phyloP scores from a whole-genome alignment of 2,797 vertebrate species.

The Coccyzus lansbergi region DNA sequence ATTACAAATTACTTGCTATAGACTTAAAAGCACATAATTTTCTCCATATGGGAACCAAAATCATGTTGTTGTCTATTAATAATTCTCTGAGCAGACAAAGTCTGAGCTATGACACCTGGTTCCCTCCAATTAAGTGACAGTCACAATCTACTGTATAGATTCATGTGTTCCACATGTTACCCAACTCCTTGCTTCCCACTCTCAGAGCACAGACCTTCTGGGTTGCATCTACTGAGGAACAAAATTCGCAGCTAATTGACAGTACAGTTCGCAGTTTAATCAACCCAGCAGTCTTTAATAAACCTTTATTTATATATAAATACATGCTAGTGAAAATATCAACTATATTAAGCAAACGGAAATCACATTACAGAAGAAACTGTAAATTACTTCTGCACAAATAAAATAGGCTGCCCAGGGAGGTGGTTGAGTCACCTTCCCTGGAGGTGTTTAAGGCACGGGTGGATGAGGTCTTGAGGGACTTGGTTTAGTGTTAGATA shows the following conservation, averaged over 20 bases:
- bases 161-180: not conserved
- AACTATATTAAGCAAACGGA: constrained; percentile 41
- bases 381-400: not conserved
- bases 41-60: not conserved
- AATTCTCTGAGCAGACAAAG: not conserved
- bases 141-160: not conserved
- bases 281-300: not conserved
- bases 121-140: not conserved
- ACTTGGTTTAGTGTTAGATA: no score
- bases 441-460: no score
- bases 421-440: no score
- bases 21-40: not conserved
- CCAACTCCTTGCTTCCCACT: not conserved
- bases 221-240: not conserved
- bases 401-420: no score
- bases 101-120: not conserved
- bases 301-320: constrained; percentile 38
- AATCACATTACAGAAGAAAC: constrained; percentile 55
- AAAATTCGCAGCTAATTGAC: not conserved
- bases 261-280: not conserved
- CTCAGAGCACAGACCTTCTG: not conserved
- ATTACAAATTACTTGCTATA: not conserved
- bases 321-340: not conserved
- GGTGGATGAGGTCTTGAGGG: no score
- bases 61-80: not conserved